A percentile compares a stretch with the other conserved stretches of the same genome.
These are phyloP conservation scores for Monoplex corrugatus DNA, from an alignment of 2,888 invertebrate species.

Conservation along the genomic window DNA sequence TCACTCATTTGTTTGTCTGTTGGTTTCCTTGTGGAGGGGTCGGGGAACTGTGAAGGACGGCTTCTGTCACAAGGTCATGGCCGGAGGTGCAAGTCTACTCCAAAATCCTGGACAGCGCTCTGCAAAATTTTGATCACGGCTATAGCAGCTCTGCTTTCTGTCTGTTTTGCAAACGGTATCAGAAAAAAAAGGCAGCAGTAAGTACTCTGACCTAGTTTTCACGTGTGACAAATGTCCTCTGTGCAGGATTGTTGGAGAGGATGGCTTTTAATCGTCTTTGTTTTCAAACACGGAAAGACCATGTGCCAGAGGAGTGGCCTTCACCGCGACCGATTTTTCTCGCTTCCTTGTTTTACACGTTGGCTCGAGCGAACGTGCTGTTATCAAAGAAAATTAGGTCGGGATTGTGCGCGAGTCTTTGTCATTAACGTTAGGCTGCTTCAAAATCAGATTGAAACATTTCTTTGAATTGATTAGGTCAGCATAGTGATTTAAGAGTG, in stretches of 20 bases:
- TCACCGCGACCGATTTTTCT: constrained; percentile 52
- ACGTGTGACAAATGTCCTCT: neutral
- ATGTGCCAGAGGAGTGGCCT: constrained; percentile 54
- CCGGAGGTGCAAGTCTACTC: constrained; percentile 63
- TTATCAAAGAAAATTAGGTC: neutral
- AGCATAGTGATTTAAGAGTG: neutral
- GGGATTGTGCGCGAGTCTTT: neutral
- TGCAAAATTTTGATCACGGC: constrained; percentile 37
- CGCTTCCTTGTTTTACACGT: constrained; percentile 51
- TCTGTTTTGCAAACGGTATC: neutral
- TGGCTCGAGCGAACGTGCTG: neutral
- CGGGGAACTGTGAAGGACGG: constrained; percentile 72
- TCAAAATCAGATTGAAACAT: neutral
- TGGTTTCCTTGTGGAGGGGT: constrained; percentile 38
- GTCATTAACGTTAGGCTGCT: neutral
- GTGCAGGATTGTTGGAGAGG: neutral
- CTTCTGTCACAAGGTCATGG: constrained; percentile 76
- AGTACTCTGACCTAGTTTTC: constrained; percentile 41
- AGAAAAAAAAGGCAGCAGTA: constrained; percentile 46
- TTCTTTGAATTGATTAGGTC: neutral
- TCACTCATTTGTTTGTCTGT: constrained; percentile 38
- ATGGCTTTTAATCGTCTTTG: constrained; percentile 45
- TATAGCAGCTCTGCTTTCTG: neutral
- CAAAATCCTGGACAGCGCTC: constrained; percentile 37
- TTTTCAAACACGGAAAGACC: constrained; percentile 55